Evolutionary conservation across 1,140 invertebrate species (phyloP).

Genomic region (Pogonognathellus flavescens): DNA sequence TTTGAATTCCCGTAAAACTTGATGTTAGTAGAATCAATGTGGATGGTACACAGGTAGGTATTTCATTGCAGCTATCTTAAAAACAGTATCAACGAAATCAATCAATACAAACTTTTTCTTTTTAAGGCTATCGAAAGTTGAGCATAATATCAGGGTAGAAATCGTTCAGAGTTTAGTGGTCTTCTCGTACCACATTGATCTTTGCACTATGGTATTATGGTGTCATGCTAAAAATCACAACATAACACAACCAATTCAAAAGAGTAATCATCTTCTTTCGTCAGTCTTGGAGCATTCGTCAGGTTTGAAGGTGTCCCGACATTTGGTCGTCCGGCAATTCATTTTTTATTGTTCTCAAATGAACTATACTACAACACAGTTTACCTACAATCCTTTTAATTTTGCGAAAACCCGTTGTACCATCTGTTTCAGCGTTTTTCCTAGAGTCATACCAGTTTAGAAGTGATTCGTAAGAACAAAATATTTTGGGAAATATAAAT

Average conservation of each 20-base stretch:
- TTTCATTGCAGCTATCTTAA: neutral
- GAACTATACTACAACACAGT: too few relatives aligned
- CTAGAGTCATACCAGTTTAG: neutral
- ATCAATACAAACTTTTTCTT: slow-evolving; percentile 50
- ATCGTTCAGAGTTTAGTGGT: slow-evolving; percentile 46
- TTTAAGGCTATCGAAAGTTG: slow-evolving; percentile 48
- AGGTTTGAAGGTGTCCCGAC: slow-evolving; percentile 33
- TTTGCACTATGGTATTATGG: slow-evolving; percentile 55
- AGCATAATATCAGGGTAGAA: slow-evolving; percentile 43
- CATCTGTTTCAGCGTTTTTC: neutral
- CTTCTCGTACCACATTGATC: slow-evolving; percentile 60
- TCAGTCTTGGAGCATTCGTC: slow-evolving; percentile 32
- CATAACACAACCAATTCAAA: slow-evolving; percentile 22
- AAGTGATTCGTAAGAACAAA: too few relatives aligned
- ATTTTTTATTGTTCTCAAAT: slow-evolving; percentile 11
- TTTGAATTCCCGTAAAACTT: slow-evolving; percentile 49
- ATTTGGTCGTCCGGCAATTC: slow-evolving; percentile 25
- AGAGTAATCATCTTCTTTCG: slow-evolving; percentile 40
- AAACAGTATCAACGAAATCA: slow-evolving; percentile 50
- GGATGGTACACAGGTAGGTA: neutral
- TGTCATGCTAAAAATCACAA: slow-evolving; percentile 45
- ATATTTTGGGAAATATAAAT: neutral
- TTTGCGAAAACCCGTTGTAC: neutral
- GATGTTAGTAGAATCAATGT: neutral
- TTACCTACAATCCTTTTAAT: neutral